These are phyloP conservation scores for Adela reaumurella DNA, from an alignment of 2,888 invertebrate species.

Conservation along the genomic window DNA sequence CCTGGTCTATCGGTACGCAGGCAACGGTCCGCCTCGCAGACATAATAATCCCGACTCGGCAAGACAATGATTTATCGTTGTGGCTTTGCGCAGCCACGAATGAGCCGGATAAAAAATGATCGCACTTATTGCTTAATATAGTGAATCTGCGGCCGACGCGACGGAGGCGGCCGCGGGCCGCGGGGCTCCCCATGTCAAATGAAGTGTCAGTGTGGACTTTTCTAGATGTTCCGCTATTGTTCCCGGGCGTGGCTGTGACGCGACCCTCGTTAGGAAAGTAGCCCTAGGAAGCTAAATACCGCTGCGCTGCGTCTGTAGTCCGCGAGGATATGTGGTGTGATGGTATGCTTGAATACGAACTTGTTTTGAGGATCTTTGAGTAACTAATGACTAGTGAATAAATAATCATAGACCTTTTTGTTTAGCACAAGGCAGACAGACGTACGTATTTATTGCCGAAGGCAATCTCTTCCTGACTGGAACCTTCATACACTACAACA, in stretches of 20 bases:
- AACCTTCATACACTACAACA: no score
- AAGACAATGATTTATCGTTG: conserved; percentile 42
- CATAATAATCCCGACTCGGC: neutral
- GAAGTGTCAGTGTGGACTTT: neutral
- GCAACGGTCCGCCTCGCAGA: neutral
- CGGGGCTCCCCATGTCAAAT: conserved; percentile 4
- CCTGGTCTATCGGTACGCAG: neutral
- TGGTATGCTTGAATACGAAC: no score
- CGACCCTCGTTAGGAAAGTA: neutral
- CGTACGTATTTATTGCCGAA: no score
- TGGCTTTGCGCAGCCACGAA: conserved; percentile 47
- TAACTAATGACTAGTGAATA: no score
- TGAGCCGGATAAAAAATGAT: conserved; percentile 49
- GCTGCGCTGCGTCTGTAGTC: no score
- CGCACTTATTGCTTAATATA: conserved; percentile 30
- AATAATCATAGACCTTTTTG: no score
- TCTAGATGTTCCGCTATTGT: neutral
- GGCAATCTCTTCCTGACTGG: no score
- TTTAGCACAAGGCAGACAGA: no score
- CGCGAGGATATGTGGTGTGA: no score
- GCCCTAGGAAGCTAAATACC: no score
- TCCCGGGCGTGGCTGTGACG: neutral
- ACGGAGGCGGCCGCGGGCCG: conserved; percentile 10
- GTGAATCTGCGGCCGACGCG: conserved; percentile 26
- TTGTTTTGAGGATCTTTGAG: no score